Conservation (phyloP, 2,797 vertebrate genomes). For the Lepidocolaptes lacrymiger region DNA sequence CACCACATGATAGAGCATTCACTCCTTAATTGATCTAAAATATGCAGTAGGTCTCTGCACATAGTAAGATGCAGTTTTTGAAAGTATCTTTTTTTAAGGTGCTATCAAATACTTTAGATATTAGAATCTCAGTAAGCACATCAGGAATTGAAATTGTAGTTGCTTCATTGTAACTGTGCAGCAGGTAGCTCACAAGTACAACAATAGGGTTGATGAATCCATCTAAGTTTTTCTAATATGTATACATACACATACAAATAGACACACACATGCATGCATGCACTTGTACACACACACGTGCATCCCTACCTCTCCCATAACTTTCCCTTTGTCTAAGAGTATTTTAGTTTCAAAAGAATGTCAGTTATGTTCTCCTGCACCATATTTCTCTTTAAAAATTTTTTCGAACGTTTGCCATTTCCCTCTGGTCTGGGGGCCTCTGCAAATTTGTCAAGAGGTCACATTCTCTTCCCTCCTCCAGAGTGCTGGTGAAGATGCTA, state of each 20-base stretch:
- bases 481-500: not conserved
- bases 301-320: not conserved
- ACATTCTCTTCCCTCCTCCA: not conserved
- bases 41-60: not conserved
- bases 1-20: not conserved
- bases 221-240: not conserved
- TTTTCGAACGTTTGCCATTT: not conserved
- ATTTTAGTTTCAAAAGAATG: not conserved
- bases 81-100: not conserved
- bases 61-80: not conserved
- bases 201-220: accelerated
- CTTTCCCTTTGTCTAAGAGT: not conserved
- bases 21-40: not conserved
- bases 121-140: not conserved
- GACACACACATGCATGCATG: not conserved
- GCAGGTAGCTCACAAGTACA: not conserved
- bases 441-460: not conserved
- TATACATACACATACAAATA: not conserved
- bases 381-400: not conserved
- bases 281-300: not conserved
- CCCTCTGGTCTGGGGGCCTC: not conserved
- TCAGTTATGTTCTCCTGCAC: not conserved
- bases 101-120: not conserved
- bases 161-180: not conserved
- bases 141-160: not conserved